Base-by-base conservation (phyloP, 2,888 invertebrate species). In the Onthophagus sagittarius region DNA sequence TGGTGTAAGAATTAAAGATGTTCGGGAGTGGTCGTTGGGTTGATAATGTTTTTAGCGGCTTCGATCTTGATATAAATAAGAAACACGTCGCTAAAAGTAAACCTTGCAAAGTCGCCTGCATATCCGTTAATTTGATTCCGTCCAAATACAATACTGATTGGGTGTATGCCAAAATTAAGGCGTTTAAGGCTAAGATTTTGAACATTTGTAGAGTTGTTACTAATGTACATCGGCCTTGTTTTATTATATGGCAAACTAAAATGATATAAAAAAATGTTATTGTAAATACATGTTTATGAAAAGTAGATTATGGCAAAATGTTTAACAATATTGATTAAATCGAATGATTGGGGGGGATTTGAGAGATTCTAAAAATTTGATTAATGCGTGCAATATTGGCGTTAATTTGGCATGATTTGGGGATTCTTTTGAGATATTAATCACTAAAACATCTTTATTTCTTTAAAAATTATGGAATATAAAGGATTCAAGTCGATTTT, bases 121-220 rank as follows among this genome's bases (percentile, higher is more conserved):
- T 93, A 85, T 99, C 99, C 81, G 97, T 96, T 83, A 99, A 95
- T 86, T 98, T 99, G 78, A 99, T 95, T 11, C 99, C 99, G 84
- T 99, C 98, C 77, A 99, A 90, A 84, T 99, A 99, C 15, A 99
- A 88, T 31, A 99, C 99, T 2, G 98, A 98, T 86, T 99, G 98
- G 81, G 98, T 97, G 88, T 99, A 99, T 0, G 99, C 99, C 77
- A 98, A 89, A 77, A 99, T 96, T 2, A 99, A 89, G 0, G 99
- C 99, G 85, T 99, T 99, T 72, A 99, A 86, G 0, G 99, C 99
- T 73, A 99, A 88, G 80, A 99, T 99, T 88, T 99, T 99, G 87
- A 99, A 99, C 99, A 99, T 99, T 86, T 99, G 99, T 75, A 99
- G 88, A 0, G 99, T 99, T 0, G 99, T 99, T 15, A 99, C 99